Base-by-base conservation (phyloP, 2,797 vertebrate genomes). In the Malacoraja senta region DNA sequence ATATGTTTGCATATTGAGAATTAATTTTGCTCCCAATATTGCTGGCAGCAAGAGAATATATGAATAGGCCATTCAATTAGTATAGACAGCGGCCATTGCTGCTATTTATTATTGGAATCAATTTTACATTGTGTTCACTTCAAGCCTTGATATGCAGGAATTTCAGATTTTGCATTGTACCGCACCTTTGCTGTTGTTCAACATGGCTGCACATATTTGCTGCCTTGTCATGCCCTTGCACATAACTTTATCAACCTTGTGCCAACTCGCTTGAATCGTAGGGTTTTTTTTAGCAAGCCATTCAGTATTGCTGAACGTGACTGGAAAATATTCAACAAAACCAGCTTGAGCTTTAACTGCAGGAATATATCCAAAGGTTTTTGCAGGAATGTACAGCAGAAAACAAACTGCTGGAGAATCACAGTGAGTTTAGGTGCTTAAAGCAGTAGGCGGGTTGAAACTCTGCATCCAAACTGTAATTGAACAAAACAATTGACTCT, bases 11-110 rank as follows among this genome's bases (percentile, higher is more conserved):
- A n/a, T 13, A 76, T 4, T 53, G 26, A 92, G 71, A 44, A 44
- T 29, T 72, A 92, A 76, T 63, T 74, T 92, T 92, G 38, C 71
- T 24, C 71, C 68, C 35, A 58, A 35, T 29, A 92, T 76, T 92
- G 38, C 71, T 92, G 71, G 90, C 90, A 53, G 72, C 71, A 74
- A 76, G 38, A 24, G 44, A 17, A 26, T 71, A 65, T 71, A 88
- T 26, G 63, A 32, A 29, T 21, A 53, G 44, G 44, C 63, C 24
- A 58, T 71, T 76, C 35, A 72, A 76, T 53, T 92, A 13, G 13
- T 80, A 53, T 38, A 76, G 35, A 76, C 38, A 8, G 35, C 44
- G 1, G 72, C 6, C 71, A 76, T 26, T 26, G 29, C 24, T 76
- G 68, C 58, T 92, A 29, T 17, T 92, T 92, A 58, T 76, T 29